Conservation (phyloP, 1,140 invertebrate genomes). For the Scaptodrosophila lebanonensis region DNA sequence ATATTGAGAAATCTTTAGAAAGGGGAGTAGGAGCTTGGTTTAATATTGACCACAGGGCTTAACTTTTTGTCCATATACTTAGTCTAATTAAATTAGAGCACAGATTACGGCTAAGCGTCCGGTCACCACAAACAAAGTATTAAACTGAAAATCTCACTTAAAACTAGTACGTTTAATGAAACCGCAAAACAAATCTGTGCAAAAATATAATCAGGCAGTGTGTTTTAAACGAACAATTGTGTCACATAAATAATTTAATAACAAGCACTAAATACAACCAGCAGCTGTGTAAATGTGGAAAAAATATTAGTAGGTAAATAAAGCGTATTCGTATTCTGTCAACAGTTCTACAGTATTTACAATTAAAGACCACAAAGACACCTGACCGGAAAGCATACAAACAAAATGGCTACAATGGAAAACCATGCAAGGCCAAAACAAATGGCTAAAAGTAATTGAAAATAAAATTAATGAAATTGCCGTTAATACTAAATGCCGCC, state of each 20-base stretch:
- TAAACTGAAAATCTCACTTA: too few relatives aligned
- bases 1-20: too few relatives aligned
- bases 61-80: too few relatives aligned
- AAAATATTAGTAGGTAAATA: not conserved
- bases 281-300: constrained; percentile 16
- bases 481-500: constrained; percentile 2
- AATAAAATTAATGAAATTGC: not conserved
- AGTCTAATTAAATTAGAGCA: too few relatives aligned
- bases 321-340: constrained; percentile 1
- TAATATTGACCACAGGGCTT: too few relatives aligned
- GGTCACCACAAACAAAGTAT: constrained; percentile 26
- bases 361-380: constrained; percentile 20
- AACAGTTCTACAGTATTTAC: constrained; percentile 24
- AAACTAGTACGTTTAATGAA: constrained; percentile 1
- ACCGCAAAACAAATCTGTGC: constrained; percentile 31
- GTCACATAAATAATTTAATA: constrained; percentile 54
- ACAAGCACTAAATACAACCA: constrained; percentile 56
- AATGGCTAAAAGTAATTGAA: constrained; percentile 11
- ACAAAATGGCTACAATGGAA: constrained; percentile 5
- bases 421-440: not conserved
- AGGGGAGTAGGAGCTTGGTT: too few relatives aligned
- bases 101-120: constrained; percentile 20
- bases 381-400: not conserved
- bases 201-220: constrained; percentile 13
- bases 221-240: constrained; percentile 43